Percentiles rank a stretch among this genome's conserved stretches.
phyloP scores from a whole-genome alignment of 2,888 invertebrate genomes.

The Acronicta aceris region DNA sequence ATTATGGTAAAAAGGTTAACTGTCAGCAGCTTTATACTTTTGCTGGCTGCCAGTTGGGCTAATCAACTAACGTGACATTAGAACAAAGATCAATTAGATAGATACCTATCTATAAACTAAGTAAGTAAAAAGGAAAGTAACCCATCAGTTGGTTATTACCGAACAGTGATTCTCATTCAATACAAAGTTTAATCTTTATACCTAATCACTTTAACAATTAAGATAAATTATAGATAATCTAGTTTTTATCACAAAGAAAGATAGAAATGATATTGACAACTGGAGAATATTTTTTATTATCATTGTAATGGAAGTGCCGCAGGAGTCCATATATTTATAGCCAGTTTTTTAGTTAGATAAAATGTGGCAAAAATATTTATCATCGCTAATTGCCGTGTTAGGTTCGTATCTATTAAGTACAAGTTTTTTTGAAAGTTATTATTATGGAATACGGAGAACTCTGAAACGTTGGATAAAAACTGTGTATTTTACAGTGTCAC shows the following conservation, averaged over 20 bases:
- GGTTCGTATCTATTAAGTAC: constrained; percentile 33
- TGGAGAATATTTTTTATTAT: neutral
- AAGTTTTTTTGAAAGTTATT: neutral
- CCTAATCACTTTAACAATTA: neutral
- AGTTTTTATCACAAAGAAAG: neutral
- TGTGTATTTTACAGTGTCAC: constrained; percentile 39
- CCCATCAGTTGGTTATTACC: too few relatives aligned
- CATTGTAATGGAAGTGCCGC: constrained; percentile 10
- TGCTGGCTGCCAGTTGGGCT: too few relatives aligned
- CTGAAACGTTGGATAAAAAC: neutral
- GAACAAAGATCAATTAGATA: too few relatives aligned
- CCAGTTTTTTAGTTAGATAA: neutral
- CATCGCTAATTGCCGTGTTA: constrained; percentile 12
- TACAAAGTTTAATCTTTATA: neutral
- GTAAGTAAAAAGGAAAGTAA: too few relatives aligned
- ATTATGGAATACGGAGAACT: neutral
- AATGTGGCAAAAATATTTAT: constrained; percentile 21
- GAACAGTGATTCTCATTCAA: neutral
- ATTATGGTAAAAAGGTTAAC: too few relatives aligned
- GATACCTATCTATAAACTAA: too few relatives aligned
- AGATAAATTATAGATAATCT: neutral
- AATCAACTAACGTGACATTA: too few relatives aligned
- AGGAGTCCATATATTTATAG: constrained; percentile 12
- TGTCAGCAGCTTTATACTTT: too few relatives aligned
- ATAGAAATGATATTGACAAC: constrained; percentile 16